Evolutionary conservation across 2,113 vertebrate genomes (phyloP).

Genomic region (Prunella fulvescens): DNA sequence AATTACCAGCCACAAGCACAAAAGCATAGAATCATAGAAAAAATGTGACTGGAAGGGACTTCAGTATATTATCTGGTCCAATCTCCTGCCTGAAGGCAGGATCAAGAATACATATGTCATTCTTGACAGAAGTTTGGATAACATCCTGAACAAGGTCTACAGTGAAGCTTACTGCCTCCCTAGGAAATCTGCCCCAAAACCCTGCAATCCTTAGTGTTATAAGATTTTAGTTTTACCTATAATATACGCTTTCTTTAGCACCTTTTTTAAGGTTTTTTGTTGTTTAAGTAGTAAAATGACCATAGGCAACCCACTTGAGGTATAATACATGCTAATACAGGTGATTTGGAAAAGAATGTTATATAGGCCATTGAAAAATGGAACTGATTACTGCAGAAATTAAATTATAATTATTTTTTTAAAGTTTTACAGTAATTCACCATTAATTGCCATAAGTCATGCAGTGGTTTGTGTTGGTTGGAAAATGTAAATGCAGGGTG

Average conservation of each 20-base stretch:
- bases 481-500: not conserved
- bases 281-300: not conserved
- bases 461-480: not conserved
- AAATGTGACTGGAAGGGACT: not conserved
- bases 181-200: not conserved
- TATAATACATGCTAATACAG: not conserved
- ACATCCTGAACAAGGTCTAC: not conserved
- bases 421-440: not conserved
- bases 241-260: not conserved
- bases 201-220: not conserved
- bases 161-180: not conserved
- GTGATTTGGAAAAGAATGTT: not conserved
- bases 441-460: not conserved
- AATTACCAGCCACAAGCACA: not conserved
- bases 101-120: not conserved
- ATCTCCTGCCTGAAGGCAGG: not conserved
- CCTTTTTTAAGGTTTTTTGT: not conserved
- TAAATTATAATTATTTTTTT: not conserved
- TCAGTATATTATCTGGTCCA: not conserved
- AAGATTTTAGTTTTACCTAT: not conserved
- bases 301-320: not conserved
- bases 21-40: not conserved
- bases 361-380: not conserved
- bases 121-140: not conserved
- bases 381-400: not conserved